A percentile compares a stretch with the other conserved stretches of the same genome.
Evolutionary conservation across 2,888 invertebrate genomes (phyloP).

Genomic region (Mythimna pallens): DNA sequence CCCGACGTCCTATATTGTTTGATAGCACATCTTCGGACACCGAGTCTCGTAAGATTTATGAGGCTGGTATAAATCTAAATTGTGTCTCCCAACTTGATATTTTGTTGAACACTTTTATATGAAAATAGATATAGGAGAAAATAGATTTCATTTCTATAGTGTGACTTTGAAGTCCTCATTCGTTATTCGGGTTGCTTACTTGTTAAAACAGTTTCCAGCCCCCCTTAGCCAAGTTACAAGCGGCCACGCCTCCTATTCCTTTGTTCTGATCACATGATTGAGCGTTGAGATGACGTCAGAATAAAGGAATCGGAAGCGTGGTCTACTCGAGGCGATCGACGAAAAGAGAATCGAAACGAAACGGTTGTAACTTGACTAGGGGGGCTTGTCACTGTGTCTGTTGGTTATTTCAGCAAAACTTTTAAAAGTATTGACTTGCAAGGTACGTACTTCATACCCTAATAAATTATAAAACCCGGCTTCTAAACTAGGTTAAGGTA

Average conservation of each 20-base stretch:
- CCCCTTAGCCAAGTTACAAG: too few species aligned
- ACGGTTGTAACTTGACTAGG: too few species aligned
- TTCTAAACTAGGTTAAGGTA: background rate
- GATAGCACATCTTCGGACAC: conserved; percentile 10
- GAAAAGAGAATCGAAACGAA: too few species aligned
- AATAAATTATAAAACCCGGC: background rate
- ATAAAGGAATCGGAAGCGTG: too few species aligned
- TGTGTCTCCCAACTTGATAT: background rate
- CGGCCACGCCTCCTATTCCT: too few species aligned
- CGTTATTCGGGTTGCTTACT: background rate
- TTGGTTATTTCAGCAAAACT: too few species aligned
- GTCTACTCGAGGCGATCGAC: too few species aligned
- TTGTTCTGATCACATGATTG: too few species aligned
- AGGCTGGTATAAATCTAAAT: conserved; percentile 31
- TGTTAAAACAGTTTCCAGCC: background rate
- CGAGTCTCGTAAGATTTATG: conserved; percentile 37
- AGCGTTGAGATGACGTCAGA: too few species aligned
- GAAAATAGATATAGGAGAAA: background rate
- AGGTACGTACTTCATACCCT: background rate
- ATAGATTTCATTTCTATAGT: background rate
- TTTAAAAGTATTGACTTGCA: too few species aligned
- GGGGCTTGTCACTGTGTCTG: background rate
- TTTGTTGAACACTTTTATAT: conserved; percentile 10
- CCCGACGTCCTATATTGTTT: conserved; percentile 35
- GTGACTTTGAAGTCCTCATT: background rate